Conservation (phyloP, 2,888 invertebrate species). For the Volucella inanis region DNA sequence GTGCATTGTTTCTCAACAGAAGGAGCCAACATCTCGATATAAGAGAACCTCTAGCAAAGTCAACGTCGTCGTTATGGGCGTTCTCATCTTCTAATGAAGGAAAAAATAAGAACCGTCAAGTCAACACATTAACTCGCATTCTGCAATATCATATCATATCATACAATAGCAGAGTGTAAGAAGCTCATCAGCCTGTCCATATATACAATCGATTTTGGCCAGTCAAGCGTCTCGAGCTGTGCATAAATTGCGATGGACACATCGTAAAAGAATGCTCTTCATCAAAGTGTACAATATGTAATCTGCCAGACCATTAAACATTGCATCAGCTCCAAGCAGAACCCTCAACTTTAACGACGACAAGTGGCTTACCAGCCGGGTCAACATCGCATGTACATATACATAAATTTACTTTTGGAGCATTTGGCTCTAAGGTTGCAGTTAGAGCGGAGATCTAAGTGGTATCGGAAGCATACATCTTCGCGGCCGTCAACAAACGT, state of each 20-base stretch:
- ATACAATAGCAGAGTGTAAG: too few relatives aligned
- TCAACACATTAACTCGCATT: slow-evolving; percentile 16
- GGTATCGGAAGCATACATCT: slow-evolving; percentile 30
- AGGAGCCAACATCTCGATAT: slow-evolving; percentile 25
- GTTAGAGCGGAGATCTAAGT: slow-evolving; percentile 36
- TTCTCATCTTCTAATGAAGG: too few relatives aligned
- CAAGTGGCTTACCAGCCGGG: too few relatives aligned
- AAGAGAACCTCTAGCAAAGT: slow-evolving; percentile 9
- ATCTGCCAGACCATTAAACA: too few relatives aligned
- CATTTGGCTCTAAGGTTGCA: slow-evolving; percentile 35
- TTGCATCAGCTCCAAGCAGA: too few relatives aligned
- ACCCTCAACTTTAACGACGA: accelerated
- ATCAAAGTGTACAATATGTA: too few relatives aligned
- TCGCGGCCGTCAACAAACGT: slow-evolving; percentile 38
- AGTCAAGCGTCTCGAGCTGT: too few relatives aligned
- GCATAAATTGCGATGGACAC: too few relatives aligned
- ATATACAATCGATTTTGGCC: slow-evolving; percentile 19
- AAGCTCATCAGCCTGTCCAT: slow-evolving; percentile 29
- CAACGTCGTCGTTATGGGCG: neutral
- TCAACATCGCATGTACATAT: neutral
- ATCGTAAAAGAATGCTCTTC: too few relatives aligned
- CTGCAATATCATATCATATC: slow-evolving; percentile 23
- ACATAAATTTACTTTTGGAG: slow-evolving; percentile 44
- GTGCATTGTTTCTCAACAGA: slow-evolving; percentile 24
- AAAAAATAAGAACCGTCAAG: slow-evolving; percentile 21